Evolutionary conservation across 2,113 vertebrate genomes (phyloP).

Genomic region (Octodon degus): DNA sequence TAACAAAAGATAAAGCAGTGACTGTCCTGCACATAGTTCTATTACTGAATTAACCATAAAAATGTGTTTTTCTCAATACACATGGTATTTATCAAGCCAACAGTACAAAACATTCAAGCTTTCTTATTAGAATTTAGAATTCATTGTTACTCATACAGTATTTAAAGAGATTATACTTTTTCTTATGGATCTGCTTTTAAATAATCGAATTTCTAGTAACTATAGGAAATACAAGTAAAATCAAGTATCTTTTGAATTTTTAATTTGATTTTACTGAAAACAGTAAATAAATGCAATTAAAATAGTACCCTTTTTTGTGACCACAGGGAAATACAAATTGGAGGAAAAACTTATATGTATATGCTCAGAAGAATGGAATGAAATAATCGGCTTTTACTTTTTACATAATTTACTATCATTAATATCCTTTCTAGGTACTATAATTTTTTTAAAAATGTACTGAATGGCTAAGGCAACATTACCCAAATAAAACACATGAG

Average conservation of each 20-base stretch:
- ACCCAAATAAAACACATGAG: background rate
- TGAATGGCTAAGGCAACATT: background rate
- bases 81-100: slow-evolving; percentile 27
- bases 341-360: background rate
- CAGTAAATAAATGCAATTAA: background rate
- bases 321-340: background rate
- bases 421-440: slow-evolving; percentile 1
- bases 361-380: background rate
- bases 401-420: background rate
- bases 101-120: background rate
- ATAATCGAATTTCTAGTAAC: background rate
- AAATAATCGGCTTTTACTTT: background rate
- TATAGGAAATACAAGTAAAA: slow-evolving; percentile 23
- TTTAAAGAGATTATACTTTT: background rate
- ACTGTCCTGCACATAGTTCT: slow-evolving; percentile 69
- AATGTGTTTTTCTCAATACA: slow-evolving; percentile 46
- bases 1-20: slow-evolving; percentile 80
- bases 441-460: background rate
- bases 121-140: slow-evolving; percentile 44
- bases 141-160: background rate
- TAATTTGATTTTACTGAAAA: slow-evolving; percentile 30
- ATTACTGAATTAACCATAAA: slow-evolving; percentile 76
- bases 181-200: background rate
- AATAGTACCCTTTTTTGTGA: background rate
- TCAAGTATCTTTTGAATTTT: slow-evolving; percentile 32